Conservation (phyloP, 1,140 invertebrate species). For the Mycetomoellerius zeteki region DNA sequence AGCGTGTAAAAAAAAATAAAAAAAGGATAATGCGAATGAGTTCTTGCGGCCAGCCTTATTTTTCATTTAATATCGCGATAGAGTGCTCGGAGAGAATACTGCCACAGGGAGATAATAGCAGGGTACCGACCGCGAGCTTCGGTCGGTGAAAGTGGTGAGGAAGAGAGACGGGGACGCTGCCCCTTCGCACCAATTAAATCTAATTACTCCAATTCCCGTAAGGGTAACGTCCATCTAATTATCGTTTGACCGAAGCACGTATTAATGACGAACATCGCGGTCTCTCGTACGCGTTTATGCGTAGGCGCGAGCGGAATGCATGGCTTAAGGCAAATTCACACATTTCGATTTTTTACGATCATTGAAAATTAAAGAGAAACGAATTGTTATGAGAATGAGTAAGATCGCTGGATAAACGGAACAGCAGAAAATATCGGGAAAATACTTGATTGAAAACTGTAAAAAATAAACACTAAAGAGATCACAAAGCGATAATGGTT, state of each 20-base stretch:
- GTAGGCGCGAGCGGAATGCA: constrained; percentile 39
- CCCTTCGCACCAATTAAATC: constrained; percentile 83
- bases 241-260: constrained; percentile 82
- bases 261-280: constrained; percentile 79
- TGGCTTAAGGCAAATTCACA: constrained; percentile 51
- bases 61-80: constrained; percentile 50
- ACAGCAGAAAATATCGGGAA: neutral
- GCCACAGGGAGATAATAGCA: constrained; percentile 75
- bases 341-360: neutral
- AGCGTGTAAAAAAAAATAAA: neutral
- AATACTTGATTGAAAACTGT: neutral
- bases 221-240: constrained; percentile 85
- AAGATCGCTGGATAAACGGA: neutral
- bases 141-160: constrained; percentile 40
- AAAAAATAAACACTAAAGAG: neutral
- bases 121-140: constrained; percentile 58
- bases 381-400: neutral
- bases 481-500: neutral
- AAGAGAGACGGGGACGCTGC: constrained; percentile 35
- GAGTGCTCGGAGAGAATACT: constrained; percentile 23
- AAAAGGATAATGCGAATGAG: neutral
- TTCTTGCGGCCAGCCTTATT: constrained; percentile 37
- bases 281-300: constrained; percentile 19
- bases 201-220: constrained; percentile 85
- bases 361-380: neutral